phyloP scores from a whole-genome alignment of 2,797 vertebrate genomes.

The Liparis tanakae region DNA sequence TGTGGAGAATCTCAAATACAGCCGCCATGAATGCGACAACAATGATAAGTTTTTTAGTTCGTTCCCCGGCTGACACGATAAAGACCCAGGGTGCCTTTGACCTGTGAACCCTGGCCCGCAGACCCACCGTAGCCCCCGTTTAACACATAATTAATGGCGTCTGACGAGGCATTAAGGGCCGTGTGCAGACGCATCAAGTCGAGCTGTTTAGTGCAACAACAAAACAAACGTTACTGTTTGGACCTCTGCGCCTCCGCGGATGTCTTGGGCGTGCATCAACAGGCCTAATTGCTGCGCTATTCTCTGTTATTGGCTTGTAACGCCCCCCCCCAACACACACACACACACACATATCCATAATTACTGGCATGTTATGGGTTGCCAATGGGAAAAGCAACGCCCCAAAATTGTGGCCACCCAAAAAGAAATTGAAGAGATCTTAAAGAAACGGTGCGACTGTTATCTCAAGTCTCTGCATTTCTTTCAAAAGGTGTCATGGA shows the following conservation, averaged over 20 bases:
- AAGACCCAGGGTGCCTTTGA: neutral
- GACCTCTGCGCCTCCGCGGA: too few relatives aligned
- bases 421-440: slow-evolving; percentile 7
- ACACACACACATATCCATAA: neutral
- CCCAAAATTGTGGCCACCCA: neutral
- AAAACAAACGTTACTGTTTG: neutral
- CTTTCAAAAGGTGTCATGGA: neutral
- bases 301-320: neutral
- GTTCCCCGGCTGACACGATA: neutral
- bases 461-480: neutral
- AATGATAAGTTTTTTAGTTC: neutral
- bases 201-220: neutral
- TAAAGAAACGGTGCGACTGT: neutral
- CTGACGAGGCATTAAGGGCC: neutral
- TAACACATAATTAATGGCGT: neutral
- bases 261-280: neutral
- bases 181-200: too few relatives aligned
- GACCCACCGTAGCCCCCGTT: neutral
- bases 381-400: neutral
- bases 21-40: neutral
- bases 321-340: neutral
- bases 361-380: neutral
- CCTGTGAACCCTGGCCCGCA: neutral
- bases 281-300: neutral
- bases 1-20: slow-evolving; percentile 4